phyloP scores from a whole-genome alignment of 53 echinoderm and acorn worm species.

The Echinometra lucunter region DNA sequence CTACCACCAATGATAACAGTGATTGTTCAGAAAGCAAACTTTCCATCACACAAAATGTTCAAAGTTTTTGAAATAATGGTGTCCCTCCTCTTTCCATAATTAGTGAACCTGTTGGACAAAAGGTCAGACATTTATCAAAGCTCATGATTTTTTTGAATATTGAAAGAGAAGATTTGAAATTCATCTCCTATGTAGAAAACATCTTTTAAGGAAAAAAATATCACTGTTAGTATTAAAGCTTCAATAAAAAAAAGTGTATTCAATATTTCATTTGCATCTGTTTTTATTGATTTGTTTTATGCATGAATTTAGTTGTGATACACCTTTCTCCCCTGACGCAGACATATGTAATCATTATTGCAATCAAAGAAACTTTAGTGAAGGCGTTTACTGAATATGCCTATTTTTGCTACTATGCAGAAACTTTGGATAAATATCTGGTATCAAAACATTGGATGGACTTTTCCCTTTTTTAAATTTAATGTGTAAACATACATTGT shows the following conservation, averaged over 20 bases:
- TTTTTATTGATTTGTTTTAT: background rate
- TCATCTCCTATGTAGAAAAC: background rate
- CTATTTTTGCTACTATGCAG: background rate
- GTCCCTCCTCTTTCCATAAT: background rate
- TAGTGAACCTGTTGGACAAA: background rate
- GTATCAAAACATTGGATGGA: background rate
- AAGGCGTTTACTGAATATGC: background rate
- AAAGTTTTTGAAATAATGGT: background rate
- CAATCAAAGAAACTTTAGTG: background rate
- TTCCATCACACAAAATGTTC: background rate
- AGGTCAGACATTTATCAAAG: background rate
- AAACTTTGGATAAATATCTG: too few species aligned
- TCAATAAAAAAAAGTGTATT: background rate
- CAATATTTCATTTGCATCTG: conserved; percentile 20
- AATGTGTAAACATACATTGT: background rate
- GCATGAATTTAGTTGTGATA: conserved; percentile 48
- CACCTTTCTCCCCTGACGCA: conserved; percentile 65
- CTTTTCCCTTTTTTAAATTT: background rate
- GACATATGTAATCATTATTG: background rate
- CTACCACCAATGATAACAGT: background rate
- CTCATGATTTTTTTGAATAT: background rate
- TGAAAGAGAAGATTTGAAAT: background rate
- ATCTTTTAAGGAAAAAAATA: too few species aligned
- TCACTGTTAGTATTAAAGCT: background rate
- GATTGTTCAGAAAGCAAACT: background rate